Percentiles rank a stretch among this genome's conserved stretches.
Evolutionary conservation across 35 echinoderm and acorn worm genomes (phyloP).

Genomic region (Strongylocentrotus purpuratus): DNA sequence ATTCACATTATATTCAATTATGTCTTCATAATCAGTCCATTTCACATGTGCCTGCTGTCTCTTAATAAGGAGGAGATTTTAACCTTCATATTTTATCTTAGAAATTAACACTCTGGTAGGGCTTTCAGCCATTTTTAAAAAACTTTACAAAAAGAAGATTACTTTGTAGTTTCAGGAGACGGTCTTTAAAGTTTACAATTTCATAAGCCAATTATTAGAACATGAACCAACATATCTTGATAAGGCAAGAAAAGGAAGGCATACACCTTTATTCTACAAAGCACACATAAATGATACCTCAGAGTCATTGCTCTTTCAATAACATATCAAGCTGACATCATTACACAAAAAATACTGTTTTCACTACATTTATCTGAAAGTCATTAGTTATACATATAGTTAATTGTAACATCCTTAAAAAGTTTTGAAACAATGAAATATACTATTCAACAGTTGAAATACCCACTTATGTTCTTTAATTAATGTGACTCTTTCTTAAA

Average conservation of each 20-base stretch:
- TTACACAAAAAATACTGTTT: neutral
- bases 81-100: too few species aligned
- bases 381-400: neutral
- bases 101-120: too few species aligned
- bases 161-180: neutral
- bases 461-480: too few species aligned
- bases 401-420: neutral
- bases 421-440: neutral
- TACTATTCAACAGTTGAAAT: neutral
- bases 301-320: neutral
- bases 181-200: neutral
- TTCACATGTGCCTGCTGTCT: too few species aligned
- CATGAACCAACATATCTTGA: neutral
- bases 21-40: too few species aligned
- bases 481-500: too few species aligned
- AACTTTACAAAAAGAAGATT: neutral
- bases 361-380: neutral
- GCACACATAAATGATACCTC: neutral
- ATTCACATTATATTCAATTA: too few species aligned
- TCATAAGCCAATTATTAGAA: neutral
- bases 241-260: conserved; percentile 16
- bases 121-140: too few species aligned
- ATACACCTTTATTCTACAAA: neutral
- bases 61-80: too few species aligned
- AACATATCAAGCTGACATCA: neutral